Evolutionary conservation across 2,113 vertebrate genomes (phyloP).

Genomic region (Psilopogon haemacephalus): DNA sequence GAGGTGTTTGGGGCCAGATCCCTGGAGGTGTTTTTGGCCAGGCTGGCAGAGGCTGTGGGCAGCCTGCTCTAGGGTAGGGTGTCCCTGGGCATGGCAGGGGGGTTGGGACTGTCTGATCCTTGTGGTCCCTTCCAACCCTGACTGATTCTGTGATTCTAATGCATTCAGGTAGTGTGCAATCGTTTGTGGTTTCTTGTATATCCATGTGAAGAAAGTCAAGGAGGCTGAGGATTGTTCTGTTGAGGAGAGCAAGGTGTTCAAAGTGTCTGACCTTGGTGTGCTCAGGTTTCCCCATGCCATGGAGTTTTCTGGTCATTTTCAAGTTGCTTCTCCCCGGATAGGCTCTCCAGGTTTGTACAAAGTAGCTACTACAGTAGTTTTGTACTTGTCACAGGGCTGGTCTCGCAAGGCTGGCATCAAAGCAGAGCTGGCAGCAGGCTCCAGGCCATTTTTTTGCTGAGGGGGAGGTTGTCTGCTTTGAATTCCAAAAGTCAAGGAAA

Average conservation of each 20-base stretch:
- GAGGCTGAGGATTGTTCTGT: not conserved
- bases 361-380: not conserved
- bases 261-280: not conserved
- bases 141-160: no score
- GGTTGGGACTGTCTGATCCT: no score
- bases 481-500: conserved; percentile 19
- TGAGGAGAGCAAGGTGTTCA: not conserved
- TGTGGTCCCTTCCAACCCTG: no score
- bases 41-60: no score
- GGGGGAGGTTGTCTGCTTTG: not conserved
- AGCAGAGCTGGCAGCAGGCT: not conserved
- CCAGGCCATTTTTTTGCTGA: not conserved
- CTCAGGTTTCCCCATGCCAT: not conserved
- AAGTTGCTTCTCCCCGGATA: not conserved
- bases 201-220: not conserved
- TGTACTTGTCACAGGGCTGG: not conserved
- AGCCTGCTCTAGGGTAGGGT: no score
- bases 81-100: no score
- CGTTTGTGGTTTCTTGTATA: not conserved
- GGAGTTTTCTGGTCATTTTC: not conserved
- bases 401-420: not conserved
- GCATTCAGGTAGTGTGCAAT: not conserved
- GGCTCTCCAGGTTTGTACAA: not conserved
- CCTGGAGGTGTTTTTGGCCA: no score
- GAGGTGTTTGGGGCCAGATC: no score